Evolutionary conservation across 2,888 invertebrate genomes (phyloP).

Genomic region (Muschampia plurimacula): DNA sequence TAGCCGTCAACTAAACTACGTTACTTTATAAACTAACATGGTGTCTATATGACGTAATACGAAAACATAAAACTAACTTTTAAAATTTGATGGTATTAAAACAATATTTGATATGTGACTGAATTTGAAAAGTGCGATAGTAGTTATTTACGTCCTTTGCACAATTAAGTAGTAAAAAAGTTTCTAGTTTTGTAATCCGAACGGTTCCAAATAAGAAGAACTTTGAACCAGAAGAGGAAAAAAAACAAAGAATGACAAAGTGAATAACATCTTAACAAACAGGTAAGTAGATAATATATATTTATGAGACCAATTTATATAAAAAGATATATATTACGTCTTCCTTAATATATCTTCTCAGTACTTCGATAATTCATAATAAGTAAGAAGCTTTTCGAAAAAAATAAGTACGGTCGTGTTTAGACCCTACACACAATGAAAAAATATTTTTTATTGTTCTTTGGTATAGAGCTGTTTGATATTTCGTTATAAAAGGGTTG

Average conservation of each 20-base stretch:
- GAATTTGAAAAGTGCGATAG: not conserved
- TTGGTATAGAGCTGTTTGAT: no score
- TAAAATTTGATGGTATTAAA: not conserved
- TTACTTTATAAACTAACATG: not conserved
- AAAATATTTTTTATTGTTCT: not conserved
- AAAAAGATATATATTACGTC: not conserved
- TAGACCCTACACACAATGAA: not conserved
- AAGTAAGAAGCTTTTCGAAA: not conserved
- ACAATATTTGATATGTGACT: not conserved
- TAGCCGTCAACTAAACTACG: conserved; percentile 46
- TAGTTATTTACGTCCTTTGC: not conserved
- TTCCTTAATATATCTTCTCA: not conserved
- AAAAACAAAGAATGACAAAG: not conserved
- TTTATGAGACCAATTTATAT: not conserved
- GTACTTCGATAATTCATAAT: not conserved
- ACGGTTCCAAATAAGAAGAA: not conserved
- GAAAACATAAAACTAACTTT: not conserved
- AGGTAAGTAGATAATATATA: not conserved
- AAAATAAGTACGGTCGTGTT: not conserved
- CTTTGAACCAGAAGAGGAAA: not conserved
- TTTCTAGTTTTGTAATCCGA: not conserved
- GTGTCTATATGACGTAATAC: not conserved
- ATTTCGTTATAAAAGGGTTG: no score
- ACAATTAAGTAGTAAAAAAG: not conserved
- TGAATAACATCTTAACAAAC: not conserved